Conservation (phyloP, 2,797 vertebrate species). For the Balearica regulorum region DNA sequence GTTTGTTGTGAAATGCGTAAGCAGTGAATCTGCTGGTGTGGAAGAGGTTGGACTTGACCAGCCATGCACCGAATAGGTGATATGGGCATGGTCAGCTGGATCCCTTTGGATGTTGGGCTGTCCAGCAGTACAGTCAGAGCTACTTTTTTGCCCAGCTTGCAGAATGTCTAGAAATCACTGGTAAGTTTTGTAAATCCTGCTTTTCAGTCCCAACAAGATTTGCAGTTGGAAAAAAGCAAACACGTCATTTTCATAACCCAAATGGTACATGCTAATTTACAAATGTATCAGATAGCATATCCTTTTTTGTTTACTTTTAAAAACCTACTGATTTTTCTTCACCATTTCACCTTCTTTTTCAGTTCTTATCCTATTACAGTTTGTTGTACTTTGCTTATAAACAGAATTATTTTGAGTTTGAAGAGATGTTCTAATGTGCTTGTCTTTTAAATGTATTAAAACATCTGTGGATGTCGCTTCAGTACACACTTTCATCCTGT, state of each 20-base stretch:
- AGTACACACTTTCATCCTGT: neutral
- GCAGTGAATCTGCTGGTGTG: neutral
- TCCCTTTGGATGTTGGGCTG: neutral
- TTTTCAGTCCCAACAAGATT: neutral
- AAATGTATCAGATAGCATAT: neutral
- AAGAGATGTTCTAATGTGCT: neutral
- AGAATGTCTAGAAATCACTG: neutral
- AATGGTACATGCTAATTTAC: neutral
- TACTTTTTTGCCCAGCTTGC: neutral
- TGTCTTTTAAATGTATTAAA: constrained; percentile 1
- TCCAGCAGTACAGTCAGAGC: neutral
- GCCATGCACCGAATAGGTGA: neutral
- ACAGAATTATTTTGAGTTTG: neutral
- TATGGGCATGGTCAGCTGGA: neutral
- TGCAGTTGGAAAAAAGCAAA: neutral
- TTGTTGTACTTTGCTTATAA: neutral
- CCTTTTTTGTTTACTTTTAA: neutral
- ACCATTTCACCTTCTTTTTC: neutral
- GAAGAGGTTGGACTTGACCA: neutral
- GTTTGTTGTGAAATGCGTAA: fast-evolving
- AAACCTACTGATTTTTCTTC: neutral
- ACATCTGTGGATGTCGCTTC: neutral
- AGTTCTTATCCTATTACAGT: neutral
- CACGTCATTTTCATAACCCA: neutral
- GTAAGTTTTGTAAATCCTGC: neutral